Conservation (phyloP, 2,888 invertebrate genomes). For the Subacronicta megacephala region DNA sequence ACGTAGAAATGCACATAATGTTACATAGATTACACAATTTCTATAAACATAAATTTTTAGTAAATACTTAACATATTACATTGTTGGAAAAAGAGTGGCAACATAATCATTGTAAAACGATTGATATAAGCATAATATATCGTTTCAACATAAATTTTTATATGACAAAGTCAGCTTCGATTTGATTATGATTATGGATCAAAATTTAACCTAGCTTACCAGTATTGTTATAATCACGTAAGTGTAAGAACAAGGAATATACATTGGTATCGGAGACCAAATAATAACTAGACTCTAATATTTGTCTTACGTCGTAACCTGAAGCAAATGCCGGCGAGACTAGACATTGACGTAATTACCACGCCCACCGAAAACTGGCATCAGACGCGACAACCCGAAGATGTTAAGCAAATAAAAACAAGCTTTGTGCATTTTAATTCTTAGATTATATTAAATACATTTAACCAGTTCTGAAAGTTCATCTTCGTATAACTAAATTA, state of each 20-base stretch:
- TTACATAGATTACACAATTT: constrained; percentile 8
- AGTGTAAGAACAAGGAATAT: too few species aligned
- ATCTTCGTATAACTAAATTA: too few species aligned
- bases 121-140: background rate
- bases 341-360: constrained; percentile 39
- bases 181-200: background rate
- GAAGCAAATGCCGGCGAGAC: constrained; percentile 16
- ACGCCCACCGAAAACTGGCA: constrained; percentile 40
- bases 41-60: constrained; percentile 1
- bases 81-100: constrained; percentile 11
- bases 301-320: constrained; percentile 21
- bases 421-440: constrained; percentile 16
- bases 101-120: constrained; percentile 4
- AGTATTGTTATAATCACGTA: too few species aligned
- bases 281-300: background rate
- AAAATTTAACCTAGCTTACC: background rate
- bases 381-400: constrained; percentile 30
- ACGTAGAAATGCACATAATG: constrained; percentile 30
- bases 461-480: constrained; percentile 5
- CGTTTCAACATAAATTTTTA: background rate
- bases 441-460: constrained; percentile 6
- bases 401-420: constrained; percentile 31
- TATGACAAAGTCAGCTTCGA: background rate
- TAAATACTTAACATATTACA: constrained; percentile 1
- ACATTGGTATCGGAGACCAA: too few species aligned